Evolutionary conservation across 1,140 invertebrate genomes (phyloP).

Genomic region (Helicorthomorpha holstii): DNA sequence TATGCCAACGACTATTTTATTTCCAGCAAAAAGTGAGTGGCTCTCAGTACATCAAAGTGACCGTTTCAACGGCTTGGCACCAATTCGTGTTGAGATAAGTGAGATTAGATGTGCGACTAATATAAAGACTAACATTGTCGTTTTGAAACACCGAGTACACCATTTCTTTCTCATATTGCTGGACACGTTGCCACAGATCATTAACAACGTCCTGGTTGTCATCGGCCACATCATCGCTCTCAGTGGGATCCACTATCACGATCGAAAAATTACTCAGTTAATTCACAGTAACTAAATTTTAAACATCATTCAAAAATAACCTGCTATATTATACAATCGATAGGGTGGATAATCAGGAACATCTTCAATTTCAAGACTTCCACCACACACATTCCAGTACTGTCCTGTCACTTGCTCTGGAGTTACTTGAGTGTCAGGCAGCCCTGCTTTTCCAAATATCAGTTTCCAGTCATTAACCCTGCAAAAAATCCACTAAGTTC

Average conservation of each 20-base stretch:
- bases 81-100: neutral
- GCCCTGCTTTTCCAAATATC: neutral
- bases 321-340: neutral
- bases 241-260: neutral
- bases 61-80: neutral
- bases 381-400: neutral
- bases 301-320: neutral
- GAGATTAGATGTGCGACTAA: neutral
- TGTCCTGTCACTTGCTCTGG: neutral
- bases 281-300: too few species aligned
- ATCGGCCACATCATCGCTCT: neutral
- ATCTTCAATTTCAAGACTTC: neutral
- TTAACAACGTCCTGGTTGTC: neutral
- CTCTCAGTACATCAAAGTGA: neutral
- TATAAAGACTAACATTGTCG: neutral
- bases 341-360: neutral
- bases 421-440: neutral
- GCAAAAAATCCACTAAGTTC: neutral
- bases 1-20: too few species aligned
- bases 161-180: neutral
- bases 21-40: too few species aligned
- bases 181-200: neutral
- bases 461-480: neutral
- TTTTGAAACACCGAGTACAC: neutral
- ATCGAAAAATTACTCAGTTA: neutral